Evolutionary conservation across 2,888 invertebrate genomes (phyloP).

Genomic region (Brachyptera risi): DNA sequence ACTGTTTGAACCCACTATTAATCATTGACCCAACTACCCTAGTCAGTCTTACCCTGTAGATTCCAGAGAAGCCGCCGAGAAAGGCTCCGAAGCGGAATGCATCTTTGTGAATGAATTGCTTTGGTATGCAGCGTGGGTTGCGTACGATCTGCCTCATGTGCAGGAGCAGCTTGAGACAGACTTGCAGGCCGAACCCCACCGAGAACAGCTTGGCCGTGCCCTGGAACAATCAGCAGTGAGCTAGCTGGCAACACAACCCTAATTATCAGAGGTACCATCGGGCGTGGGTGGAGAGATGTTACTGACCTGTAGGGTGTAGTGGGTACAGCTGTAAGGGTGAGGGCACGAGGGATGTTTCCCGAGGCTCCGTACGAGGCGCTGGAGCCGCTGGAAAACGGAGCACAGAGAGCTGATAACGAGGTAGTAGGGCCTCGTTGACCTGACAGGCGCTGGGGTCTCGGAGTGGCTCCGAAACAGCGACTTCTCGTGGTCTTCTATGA

Average conservation of each 20-base stretch:
- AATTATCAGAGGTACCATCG: too few species aligned
- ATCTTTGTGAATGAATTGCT: conserved; percentile 51
- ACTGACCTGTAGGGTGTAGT: conserved; percentile 56
- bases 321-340: conserved; percentile 59
- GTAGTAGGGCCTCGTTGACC: too few species aligned
- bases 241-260: too few species aligned
- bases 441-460: not conserved
- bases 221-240: conserved; percentile 48
- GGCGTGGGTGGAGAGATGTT: too few species aligned
- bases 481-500: conserved; percentile 30
- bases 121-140: conserved; percentile 50
- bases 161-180: conserved; percentile 55
- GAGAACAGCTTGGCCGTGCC: conserved; percentile 56
- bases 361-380: conserved; percentile 36
- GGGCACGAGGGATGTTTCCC: conserved; percentile 53
- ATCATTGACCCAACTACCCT: too few species aligned
- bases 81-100: conserved; percentile 62
- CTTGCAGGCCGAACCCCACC: conserved; percentile 58
- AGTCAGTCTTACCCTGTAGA: conserved; percentile 54
- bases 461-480: conserved; percentile 9
- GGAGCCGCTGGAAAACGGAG: not conserved
- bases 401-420: not conserved
- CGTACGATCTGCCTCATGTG: conserved; percentile 52
- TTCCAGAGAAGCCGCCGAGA: conserved; percentile 62
- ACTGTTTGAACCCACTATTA: too few species aligned